phyloP scores from a whole-genome alignment of 2,888 invertebrate genomes.

The Abrostola tripartita region DNA sequence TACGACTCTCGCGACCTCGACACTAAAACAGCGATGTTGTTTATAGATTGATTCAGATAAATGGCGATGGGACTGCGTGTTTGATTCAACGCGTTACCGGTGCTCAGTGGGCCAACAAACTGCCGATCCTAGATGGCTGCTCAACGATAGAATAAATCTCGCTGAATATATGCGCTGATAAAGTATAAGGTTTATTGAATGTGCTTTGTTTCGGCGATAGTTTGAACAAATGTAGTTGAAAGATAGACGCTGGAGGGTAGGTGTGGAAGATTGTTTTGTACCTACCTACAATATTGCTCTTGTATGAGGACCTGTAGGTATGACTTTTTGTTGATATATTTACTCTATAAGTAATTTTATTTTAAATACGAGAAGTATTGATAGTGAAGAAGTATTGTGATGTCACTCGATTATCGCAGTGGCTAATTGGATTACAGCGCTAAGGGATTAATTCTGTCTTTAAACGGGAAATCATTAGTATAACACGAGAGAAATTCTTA shows the following conservation, averaged over 20 bases:
- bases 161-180: conserved; percentile 62
- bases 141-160: conserved; percentile 66
- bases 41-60: conserved; percentile 6
- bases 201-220: conserved; percentile 45
- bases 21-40: background rate
- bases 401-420: too few relatives aligned
- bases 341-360: background rate
- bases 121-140: conserved; percentile 50
- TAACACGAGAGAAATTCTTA: too few relatives aligned
- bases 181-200: conserved; percentile 45
- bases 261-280: conserved; percentile 1
- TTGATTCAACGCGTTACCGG: conserved; percentile 50
- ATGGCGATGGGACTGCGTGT: conserved; percentile 24
- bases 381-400: too few relatives aligned
- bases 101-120: conserved; percentile 63
- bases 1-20: background rate
- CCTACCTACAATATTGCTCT: background rate
- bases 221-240: conserved; percentile 46
- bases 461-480: too few relatives aligned
- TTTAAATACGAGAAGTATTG: too few relatives aligned
- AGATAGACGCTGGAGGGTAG: conserved; percentile 34
- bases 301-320: background rate
- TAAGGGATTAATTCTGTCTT: too few relatives aligned
- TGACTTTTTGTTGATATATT: background rate
- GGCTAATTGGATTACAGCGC: too few relatives aligned